Percentiles rank a stretch among this genome's conserved stretches.
Conservation (phyloP, 2,797 vertebrate species). For the Pseudochirops corinnae region DNA sequence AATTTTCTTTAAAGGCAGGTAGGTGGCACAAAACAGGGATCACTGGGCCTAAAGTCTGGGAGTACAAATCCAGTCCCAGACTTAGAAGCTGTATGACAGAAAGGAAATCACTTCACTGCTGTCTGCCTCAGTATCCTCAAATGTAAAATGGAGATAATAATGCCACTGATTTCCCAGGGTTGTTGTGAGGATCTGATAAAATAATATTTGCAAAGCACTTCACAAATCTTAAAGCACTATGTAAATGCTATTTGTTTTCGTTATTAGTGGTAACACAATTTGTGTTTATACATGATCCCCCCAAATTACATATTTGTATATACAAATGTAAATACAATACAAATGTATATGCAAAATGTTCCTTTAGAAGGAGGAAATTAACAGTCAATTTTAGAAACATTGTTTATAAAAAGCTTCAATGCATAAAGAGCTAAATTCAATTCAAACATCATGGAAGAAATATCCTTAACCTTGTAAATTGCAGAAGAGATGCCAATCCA, state of each 20-base stretch:
- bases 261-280: not conserved
- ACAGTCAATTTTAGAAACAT: not conserved
- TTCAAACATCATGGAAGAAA: not conserved
- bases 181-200: not conserved
- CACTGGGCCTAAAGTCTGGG: not conserved
- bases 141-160: not conserved
- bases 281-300: not conserved
- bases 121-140: constrained; percentile 22
- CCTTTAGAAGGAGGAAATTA: not conserved
- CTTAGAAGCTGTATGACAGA: not conserved
- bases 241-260: not conserved
- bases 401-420: not conserved
- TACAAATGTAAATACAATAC: too few species aligned
- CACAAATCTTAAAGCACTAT: not conserved
- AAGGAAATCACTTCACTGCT: not conserved
- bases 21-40: constrained; percentile 40
- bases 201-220: not conserved
- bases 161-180: too few species aligned
- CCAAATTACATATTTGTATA: not conserved
- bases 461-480: not conserved
- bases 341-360: not conserved
- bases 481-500: not conserved
- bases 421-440: not conserved
- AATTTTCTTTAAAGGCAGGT: constrained; percentile 58
- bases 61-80: constrained; percentile 33